Base-by-base conservation (phyloP, 2,113 vertebrate genomes). In the Cranoglanis bouderius region DNA sequence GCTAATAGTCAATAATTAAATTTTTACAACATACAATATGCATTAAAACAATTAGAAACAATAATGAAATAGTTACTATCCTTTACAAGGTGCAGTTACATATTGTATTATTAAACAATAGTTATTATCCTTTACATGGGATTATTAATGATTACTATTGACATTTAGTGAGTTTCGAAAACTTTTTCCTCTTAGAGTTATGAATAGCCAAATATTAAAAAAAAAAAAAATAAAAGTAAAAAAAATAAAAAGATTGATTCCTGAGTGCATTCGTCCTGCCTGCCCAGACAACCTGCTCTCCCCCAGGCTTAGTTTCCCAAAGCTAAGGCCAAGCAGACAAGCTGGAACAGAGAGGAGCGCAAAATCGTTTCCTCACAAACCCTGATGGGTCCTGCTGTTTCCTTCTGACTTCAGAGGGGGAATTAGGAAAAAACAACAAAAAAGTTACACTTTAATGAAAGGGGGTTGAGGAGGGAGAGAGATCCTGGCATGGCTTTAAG, bases 401-500 rank as follows among this genome's bases (percentile, higher is more conserved):
- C 82, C 55, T 55, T 85, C 87, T 91, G 75, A 87, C 63, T 85
- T 75, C 55, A 43, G 67, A 65, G 46, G 70, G 49, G 53, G 9
- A 67, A 29, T 81, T 82, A 65, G 63, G 40, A n/a, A 74, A 63
- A 67, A 82, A 70, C 35, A 81, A 55, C 46, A 78, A 59, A 57
- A 63, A 9, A 35, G 26, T 43, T 43, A 55, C 1, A 82, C 7
- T 19, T 38, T 12, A 46, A 65, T 21, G 8, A 51, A 29, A 82
- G 13, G 6, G 40, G n/a, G n/a, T n/a, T n/a, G 43, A 70, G n/a
- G 85, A 85, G 35, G 77, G 82, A 57, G 65, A 88, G 67, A 63
- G 72, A 89, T 90, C 91, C 92, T 92, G 90, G 75, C 89, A 80
- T 88, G 91, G 94, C 93, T 94, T 93, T 92, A 90, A 93, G 92